phyloP scores from a whole-genome alignment of 2,113 vertebrate genomes.

The Xenopus tropicalis region DNA sequence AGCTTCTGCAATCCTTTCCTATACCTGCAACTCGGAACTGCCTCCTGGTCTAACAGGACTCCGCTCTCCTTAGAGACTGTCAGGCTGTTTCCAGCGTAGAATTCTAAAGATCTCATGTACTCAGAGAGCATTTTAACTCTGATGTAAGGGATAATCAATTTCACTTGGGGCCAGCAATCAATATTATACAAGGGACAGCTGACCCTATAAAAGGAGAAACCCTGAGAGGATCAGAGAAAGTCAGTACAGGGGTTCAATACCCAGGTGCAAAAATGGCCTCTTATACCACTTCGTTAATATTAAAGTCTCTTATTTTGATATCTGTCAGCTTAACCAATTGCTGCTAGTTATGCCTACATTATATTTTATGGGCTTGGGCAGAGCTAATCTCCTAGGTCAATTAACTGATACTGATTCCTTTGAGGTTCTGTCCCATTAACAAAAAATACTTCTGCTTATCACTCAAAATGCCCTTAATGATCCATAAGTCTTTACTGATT shows the following conservation, averaged over 20 bases:
- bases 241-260: slow-evolving; percentile 2
- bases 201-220: slow-evolving; percentile 34
- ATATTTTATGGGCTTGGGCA: no score
- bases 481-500: no score
- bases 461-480: no score
- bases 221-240: slow-evolving; percentile 16
- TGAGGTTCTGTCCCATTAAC: no score
- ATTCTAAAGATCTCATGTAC: slow-evolving; percentile 44
- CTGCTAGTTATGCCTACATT: no score
- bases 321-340: no score
- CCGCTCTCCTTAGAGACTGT: slow-evolving; percentile 5
- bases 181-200: slow-evolving; percentile 39
- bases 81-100: slow-evolving; percentile 48
- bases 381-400: no score
- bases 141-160: slow-evolving; percentile 50
- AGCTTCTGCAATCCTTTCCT: slow-evolving; percentile 20
- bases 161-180: slow-evolving; percentile 48
- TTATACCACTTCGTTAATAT: no score
- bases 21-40: slow-evolving; percentile 8
- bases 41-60: slow-evolving; percentile 3
- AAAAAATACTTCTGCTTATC: no score
- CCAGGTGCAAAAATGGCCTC: neutral
- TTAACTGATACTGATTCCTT: no score
- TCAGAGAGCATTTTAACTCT: slow-evolving; percentile 53
- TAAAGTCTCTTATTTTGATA: no score